These are phyloP conservation scores for Schizotus pectinicornis DNA, from an alignment of 2,888 invertebrate genomes.

Conservation along the genomic window DNA sequence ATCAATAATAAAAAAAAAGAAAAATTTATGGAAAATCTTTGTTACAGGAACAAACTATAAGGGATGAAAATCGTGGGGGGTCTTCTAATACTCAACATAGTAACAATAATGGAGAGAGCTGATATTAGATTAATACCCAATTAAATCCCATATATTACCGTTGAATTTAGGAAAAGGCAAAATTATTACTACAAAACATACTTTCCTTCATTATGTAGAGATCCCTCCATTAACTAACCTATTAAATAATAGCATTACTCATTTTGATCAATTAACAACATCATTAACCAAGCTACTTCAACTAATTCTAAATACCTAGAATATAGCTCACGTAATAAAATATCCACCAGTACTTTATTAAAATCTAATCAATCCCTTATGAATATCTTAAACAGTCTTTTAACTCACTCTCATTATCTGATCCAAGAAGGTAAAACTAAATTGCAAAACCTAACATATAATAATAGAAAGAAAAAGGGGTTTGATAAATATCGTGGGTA, in stretches of 20 bases:
- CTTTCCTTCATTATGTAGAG: no score
- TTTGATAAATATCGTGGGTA: background rate
- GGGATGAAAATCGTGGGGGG: background rate
- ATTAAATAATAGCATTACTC: no score
- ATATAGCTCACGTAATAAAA: background rate
- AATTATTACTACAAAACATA: no score
- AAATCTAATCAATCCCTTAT: background rate
- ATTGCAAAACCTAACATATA: background rate
- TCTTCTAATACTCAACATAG: background rate
- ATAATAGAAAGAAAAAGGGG: background rate
- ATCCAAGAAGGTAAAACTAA: background rate
- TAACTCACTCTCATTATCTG: background rate
- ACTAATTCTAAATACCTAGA: background rate
- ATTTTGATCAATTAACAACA: no score
- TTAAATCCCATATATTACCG: no score
- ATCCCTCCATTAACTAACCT: no score
- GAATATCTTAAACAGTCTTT: background rate
- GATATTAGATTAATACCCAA: no score
- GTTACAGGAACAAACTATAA: background rate
- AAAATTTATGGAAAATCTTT: background rate
- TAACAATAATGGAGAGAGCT: background rate
- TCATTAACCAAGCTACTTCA: background rate
- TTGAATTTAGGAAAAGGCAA: no score
- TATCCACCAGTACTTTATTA: background rate
- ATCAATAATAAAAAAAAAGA: constrained; percentile 10